Conservation (phyloP, 2,113 vertebrate genomes). For the Lathamus discolor region DNA sequence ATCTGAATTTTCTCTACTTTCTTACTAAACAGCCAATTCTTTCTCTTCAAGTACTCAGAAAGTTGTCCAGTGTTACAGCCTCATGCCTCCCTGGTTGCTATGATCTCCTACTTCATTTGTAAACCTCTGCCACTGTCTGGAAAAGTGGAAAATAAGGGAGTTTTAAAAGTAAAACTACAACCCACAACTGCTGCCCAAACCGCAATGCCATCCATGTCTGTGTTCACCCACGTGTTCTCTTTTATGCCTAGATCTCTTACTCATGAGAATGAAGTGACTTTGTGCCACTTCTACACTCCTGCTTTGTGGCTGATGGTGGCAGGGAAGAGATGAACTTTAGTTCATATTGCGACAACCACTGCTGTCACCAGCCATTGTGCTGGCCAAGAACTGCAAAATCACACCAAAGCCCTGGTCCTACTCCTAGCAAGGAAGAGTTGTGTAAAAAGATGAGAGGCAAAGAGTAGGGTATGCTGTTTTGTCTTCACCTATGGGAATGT, state of each 20-base stretch:
- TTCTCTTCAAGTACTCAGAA: not conserved
- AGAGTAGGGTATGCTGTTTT: not conserved
- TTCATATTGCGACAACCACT: not conserved
- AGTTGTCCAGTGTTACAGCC: not conserved
- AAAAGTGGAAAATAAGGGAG: not conserved
- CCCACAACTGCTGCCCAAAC: not conserved
- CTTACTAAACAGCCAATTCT: not conserved
- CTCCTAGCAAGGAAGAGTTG: not conserved
- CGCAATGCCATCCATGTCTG: not conserved
- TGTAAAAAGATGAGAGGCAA: not conserved
- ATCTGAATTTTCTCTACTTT: not conserved
- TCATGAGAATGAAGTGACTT: not conserved
- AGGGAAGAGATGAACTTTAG: not conserved
- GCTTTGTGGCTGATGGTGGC: not conserved
- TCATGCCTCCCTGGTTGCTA: not conserved
- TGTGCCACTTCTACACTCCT: not conserved
- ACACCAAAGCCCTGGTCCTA: not conserved
- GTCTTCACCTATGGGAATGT: not conserved
- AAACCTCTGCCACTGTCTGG: not conserved
- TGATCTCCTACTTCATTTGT: not conserved
- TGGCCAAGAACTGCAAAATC: not conserved
- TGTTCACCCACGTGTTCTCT: not conserved
- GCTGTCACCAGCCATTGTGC: not conserved
- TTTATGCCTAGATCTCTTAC: not conserved
- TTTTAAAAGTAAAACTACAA: not conserved